Evolutionary conservation across 2,113 vertebrate species (phyloP).

Genomic region (Dipodomys ordii): DNA sequence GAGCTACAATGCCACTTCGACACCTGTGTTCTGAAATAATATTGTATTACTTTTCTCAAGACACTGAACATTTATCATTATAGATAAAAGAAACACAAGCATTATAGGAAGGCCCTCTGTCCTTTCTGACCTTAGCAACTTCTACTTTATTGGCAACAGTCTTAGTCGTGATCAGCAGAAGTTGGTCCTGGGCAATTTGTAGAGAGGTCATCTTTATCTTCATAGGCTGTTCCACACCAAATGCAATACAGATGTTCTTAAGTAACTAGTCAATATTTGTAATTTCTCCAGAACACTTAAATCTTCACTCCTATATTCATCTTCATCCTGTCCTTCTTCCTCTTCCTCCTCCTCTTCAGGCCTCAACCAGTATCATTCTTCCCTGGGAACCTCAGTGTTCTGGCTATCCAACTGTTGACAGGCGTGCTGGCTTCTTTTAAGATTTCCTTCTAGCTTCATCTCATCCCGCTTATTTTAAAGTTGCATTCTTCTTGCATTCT

Average conservation of each 20-base stretch:
- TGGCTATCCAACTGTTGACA: slow-evolving; percentile 96
- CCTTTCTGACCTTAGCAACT: not conserved
- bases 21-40: not conserved
- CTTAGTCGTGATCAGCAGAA: slow-evolving; percentile 92
- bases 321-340: slow-evolving; percentile 81
- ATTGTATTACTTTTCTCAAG: not conserved
- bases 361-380: slow-evolving; percentile 95
- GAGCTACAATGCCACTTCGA: too few relatives aligned
- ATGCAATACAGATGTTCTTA: slow-evolving; percentile 96
- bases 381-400: slow-evolving; percentile 89
- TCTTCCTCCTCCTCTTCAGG: slow-evolving; percentile 83
- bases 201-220: slow-evolving; percentile 93
- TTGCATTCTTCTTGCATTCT: slow-evolving; percentile 88
- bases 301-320: slow-evolving; percentile 86
- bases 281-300: slow-evolving; percentile 93
- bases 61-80: too few relatives aligned
- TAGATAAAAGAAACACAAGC: too few relatives aligned
- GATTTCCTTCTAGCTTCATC: slow-evolving; percentile 93
- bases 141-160: slow-evolving; percentile 56
- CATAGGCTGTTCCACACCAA: slow-evolving; percentile 97
- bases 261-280: slow-evolving; percentile 92
- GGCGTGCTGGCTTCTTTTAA: slow-evolving; percentile 93
- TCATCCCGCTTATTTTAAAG: slow-evolving; percentile 95
- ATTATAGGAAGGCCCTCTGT: not conserved
- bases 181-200: slow-evolving; percentile 94